Evolutionary conservation across 2,113 vertebrate species (phyloP), one percentile per base, ranked within the genome.

Genomic region (Pelodiscus sinensis): DNA sequence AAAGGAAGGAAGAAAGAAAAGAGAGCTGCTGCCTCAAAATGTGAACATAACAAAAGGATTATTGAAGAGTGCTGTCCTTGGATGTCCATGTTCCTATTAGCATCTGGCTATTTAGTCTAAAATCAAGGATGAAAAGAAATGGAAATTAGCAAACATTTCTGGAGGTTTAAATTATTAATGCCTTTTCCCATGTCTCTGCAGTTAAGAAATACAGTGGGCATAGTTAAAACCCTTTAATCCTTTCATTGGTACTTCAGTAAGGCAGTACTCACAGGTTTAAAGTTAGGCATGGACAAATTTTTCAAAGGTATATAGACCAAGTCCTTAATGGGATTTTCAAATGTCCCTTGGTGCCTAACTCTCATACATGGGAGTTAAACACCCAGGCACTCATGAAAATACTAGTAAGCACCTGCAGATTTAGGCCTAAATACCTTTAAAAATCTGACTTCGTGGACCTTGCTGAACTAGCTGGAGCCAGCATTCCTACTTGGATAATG

Each of bases 261-360:
- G 85, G 75, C 35, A 81, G 51, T 81, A 88, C 2, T 60, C n/a
- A 71, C 18, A n/a, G 5, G 8, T 16, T 68, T 65, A 73, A 71
- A 24, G 78, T 79, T 86, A 50, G 9, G 3, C 58, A 18, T 65
- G 4, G 14, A 27, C 0, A 62, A 80, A 2, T 5, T 71, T 71
- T 56, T 88, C 56, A 6, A 87, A 77, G 62, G 51, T 79, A 8
- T 54, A 16, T 13, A 87, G 16, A 18, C 71, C 9, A 1, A 0
- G 2, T 58, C 83, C 91, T 73, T 60, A 10, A 7, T 24, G 51
- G 1, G 1, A 84, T 80, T 89, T 92, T 18, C 77, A 73, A 52
- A 83, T 90, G 1, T n/a, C 1, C 0, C 2, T 0, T 57, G 1
- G 11, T 8, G 65, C 25, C 89, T 11, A 82, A 0, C 14, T 87